A percentile compares a stretch with the other conserved stretches of the same genome.
phyloP scores from a whole-genome alignment of 2,113 vertebrate genomes.

The Charina bottae region DNA sequence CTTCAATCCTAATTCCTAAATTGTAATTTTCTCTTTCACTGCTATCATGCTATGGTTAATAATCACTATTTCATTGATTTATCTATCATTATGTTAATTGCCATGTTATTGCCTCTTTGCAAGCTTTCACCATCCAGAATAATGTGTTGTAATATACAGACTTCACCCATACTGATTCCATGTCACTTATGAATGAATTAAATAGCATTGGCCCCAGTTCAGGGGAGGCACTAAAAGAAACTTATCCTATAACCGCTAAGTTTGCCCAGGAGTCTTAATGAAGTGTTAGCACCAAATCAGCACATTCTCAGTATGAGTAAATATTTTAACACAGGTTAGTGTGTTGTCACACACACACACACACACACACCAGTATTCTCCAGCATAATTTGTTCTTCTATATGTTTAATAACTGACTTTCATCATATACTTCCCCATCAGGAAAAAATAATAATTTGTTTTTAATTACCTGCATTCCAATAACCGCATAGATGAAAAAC shows the following conservation, averaged over 20 bases:
- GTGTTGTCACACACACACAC: not conserved
- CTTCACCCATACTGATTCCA: not conserved
- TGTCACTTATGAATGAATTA: not conserved
- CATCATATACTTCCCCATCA: not conserved
- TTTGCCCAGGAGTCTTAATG: not conserved
- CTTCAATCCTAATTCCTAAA: not conserved
- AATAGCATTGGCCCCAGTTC: not conserved
- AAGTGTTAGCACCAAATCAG: not conserved
- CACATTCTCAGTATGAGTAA: not conserved
- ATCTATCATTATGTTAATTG: not conserved
- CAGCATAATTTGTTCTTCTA: not conserved
- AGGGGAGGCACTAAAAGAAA: not conserved
- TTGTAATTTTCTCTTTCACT: not conserved
- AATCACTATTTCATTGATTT: too few relatives aligned
- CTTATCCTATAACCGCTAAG: not conserved
- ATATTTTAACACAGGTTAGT: not conserved
- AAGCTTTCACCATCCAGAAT: not conserved
- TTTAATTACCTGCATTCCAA: slow-evolving; percentile 93
- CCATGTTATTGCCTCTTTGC: not conserved
- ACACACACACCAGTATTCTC: too few relatives aligned
- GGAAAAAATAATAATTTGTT: not conserved
- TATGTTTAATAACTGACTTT: not conserved
- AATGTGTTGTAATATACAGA: not conserved
- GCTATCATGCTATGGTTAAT: not conserved
- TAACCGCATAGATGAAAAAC: slow-evolving; percentile 99